Conservation (phyloP, 2,113 vertebrate species). For the Noctilio leporinus region DNA sequence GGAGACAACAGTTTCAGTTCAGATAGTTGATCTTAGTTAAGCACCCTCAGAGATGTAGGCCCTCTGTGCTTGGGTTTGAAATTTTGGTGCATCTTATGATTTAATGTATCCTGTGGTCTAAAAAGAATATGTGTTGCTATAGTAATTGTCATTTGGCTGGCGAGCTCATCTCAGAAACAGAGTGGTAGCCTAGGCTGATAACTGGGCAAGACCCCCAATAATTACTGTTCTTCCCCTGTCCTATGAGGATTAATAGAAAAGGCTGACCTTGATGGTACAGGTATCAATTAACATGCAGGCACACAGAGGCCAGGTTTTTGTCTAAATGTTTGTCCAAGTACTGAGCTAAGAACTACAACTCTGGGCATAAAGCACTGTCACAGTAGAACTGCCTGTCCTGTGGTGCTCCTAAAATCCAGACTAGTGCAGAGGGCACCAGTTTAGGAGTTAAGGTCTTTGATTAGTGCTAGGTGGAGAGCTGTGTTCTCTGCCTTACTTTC, state of each 20-base stretch:
- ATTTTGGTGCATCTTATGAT: background rate
- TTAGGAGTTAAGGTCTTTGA: background rate
- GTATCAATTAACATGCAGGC: background rate
- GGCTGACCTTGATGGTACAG: background rate
- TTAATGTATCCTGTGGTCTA: background rate
- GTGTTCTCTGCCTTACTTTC: background rate
- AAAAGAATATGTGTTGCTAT: background rate
- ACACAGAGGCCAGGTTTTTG: background rate
- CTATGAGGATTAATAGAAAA: background rate
- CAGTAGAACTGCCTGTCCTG: background rate
- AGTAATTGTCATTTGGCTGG: background rate
- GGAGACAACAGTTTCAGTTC: background rate
- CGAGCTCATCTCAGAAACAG: background rate
- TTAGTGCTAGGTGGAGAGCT: background rate
- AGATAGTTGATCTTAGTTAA: background rate
- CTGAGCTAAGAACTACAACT: background rate
- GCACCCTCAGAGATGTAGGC: background rate
- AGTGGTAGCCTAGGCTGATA: background rate
- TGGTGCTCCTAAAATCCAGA: background rate
- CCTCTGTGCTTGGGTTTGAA: background rate
- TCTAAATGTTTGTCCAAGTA: background rate
- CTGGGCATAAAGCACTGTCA: background rate
- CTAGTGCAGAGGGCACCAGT: background rate
- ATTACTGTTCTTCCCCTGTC: background rate
- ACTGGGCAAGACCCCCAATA: background rate